phyloP scores from a whole-genome alignment of 2,113 vertebrate species.

The Zosterops lateralis region DNA sequence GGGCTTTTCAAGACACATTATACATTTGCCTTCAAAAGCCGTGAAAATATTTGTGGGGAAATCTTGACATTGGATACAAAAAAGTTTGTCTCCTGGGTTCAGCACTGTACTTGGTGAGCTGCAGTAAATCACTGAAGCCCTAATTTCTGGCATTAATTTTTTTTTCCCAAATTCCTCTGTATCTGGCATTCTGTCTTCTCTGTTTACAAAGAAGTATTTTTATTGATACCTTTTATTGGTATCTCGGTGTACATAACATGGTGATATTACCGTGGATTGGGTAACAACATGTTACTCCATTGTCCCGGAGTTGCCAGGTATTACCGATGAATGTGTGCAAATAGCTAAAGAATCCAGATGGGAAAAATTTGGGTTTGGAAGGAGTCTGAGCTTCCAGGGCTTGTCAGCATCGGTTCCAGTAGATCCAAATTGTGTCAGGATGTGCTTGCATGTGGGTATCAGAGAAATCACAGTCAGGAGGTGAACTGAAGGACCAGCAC shows the following conservation, averaged over 20 bases:
- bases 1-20: conserved; percentile 43
- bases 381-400: background rate
- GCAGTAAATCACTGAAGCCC: background rate
- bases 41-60: conserved; percentile 48
- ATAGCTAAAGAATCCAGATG: background rate
- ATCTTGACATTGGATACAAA: background rate
- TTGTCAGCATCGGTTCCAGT: background rate
- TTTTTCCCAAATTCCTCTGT: background rate
- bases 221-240: background rate
- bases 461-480: background rate
- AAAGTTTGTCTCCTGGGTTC: background rate
- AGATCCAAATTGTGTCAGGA: background rate
- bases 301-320: background rate
- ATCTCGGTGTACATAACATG: background rate
- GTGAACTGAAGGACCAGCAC: background rate
- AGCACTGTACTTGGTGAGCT: background rate
- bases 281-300: background rate
- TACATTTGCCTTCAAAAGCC: conserved; percentile 53
- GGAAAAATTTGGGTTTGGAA: background rate
- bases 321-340: background rate
- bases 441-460: background rate
- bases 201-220: background rate
- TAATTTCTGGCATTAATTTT: background rate
- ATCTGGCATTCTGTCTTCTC: background rate
- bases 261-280: background rate